These are phyloP conservation scores for Ancistrus triradiatus DNA, from an alignment of 2,113 vertebrate species.

Conservation along the genomic window DNA sequence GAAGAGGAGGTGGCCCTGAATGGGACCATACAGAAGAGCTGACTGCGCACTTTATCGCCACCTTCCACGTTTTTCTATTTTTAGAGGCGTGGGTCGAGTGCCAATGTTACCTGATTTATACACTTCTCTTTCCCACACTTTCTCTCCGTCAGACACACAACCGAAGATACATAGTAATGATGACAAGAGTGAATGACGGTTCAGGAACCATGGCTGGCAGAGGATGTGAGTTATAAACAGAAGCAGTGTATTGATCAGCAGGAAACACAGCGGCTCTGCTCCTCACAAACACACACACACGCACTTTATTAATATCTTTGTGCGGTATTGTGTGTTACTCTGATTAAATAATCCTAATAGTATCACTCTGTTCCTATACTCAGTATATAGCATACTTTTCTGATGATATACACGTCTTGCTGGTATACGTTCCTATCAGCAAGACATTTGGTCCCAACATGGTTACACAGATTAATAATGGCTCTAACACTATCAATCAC, in stretches of 20 bases:
- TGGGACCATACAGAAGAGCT: constrained; percentile 38
- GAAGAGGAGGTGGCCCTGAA: constrained; percentile 12
- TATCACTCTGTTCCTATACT: too few species aligned
- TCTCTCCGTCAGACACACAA: constrained; percentile 8
- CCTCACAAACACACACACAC: constrained; percentile 8
- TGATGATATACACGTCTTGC: too few species aligned
- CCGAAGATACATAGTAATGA: constrained; percentile 8
- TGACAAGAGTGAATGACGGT: constrained; percentile 4
- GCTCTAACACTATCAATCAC: too few species aligned
- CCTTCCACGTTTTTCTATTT: constrained; percentile 44
- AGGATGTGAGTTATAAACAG: constrained; percentile 14
- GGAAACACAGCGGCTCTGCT: constrained; percentile 2
- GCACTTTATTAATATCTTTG: not conserved
- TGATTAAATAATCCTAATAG: too few species aligned
- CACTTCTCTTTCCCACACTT: constrained; percentile 1
- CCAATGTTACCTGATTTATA: constrained; percentile 33
- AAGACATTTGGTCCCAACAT: too few species aligned
- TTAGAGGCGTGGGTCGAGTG: constrained; percentile 39
- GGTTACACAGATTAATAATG: too few species aligned
- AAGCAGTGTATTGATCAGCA: constrained; percentile 33
- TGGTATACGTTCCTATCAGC: too few species aligned
- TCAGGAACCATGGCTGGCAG: constrained; percentile 13
- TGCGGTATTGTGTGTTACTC: too few species aligned
- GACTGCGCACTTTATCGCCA: constrained; percentile 46
- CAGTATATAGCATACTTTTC: too few species aligned